phyloP scores from a whole-genome alignment of 2,888 invertebrate species.

The Papilio protenor region DNA sequence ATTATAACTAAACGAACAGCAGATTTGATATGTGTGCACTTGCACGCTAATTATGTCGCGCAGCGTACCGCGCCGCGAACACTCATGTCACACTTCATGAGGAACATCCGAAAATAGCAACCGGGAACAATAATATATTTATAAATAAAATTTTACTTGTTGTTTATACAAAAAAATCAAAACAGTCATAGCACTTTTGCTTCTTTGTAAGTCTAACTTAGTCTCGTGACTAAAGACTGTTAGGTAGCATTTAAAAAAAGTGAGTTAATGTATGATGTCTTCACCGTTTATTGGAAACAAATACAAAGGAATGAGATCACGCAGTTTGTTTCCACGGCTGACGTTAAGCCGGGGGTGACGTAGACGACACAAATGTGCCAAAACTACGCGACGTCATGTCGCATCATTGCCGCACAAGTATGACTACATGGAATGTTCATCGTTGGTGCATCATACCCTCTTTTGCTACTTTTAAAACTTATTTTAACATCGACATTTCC shows the following conservation, averaged over 20 bases:
- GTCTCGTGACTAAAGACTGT: no score
- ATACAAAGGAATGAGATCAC: slow-evolving; percentile 23
- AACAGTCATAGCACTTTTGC: no score
- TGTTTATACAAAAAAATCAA: no score
- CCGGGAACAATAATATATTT: no score
- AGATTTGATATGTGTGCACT: background rate
- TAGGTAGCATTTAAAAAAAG: background rate
- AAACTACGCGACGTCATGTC: background rate
- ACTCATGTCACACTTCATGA: no score
- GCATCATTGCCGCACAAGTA: background rate
- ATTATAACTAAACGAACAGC: background rate
- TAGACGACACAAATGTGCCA: slow-evolving; percentile 1
- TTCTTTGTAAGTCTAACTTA: no score
- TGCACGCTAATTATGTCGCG: background rate
- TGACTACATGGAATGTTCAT: background rate
- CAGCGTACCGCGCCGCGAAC: no score
- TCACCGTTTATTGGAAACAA: background rate
- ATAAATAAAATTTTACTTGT: no score
- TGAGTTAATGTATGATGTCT: background rate
- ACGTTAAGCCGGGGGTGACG: background rate
- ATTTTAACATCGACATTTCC: no score
- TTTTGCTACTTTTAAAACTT: background rate
- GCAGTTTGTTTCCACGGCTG: slow-evolving; percentile 6
- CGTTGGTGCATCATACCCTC: background rate
- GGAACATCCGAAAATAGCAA: no score